phyloP scores from a whole-genome alignment of 2,797 vertebrate species.

The Peromyscus nudipes region DNA sequence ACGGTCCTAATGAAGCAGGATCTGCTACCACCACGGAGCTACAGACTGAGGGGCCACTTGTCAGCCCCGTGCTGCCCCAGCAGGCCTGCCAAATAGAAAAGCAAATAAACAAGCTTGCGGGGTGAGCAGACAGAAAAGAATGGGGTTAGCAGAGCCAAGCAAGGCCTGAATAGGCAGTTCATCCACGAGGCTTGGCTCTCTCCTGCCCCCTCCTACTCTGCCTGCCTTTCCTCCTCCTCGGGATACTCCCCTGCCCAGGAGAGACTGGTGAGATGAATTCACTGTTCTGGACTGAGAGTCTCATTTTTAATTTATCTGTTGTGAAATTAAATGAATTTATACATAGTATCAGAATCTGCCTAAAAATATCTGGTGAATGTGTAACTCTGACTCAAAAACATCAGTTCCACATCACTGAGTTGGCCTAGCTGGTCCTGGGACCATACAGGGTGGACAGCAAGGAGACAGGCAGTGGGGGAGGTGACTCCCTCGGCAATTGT shows the following conservation, averaged over 20 bases:
- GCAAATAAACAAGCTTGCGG: constrained; percentile 33
- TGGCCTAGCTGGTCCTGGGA: neutral
- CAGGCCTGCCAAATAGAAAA: constrained; percentile 37
- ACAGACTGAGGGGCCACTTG: constrained; percentile 73
- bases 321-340: constrained; percentile 48
- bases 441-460: neutral
- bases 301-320: constrained; percentile 50
- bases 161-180: neutral
- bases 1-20: constrained; percentile 76
- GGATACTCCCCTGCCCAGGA: neutral
- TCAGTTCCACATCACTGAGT: neutral
- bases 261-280: neutral
- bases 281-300: neutral
- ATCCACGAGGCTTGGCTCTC: neutral
- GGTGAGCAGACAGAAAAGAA: neutral
- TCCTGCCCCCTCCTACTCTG: neutral
- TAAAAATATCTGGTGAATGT: constrained; percentile 18
- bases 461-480: constrained; percentile 11
- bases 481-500: constrained; percentile 5
- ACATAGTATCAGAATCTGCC: constrained; percentile 13
- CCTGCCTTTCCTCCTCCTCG: neutral
- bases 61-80: constrained; percentile 20
- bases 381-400: neutral
- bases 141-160: neutral
- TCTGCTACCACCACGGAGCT: constrained; percentile 54